Conservation (phyloP, 2,113 vertebrate species). For the Anthoscopus minutus region DNA sequence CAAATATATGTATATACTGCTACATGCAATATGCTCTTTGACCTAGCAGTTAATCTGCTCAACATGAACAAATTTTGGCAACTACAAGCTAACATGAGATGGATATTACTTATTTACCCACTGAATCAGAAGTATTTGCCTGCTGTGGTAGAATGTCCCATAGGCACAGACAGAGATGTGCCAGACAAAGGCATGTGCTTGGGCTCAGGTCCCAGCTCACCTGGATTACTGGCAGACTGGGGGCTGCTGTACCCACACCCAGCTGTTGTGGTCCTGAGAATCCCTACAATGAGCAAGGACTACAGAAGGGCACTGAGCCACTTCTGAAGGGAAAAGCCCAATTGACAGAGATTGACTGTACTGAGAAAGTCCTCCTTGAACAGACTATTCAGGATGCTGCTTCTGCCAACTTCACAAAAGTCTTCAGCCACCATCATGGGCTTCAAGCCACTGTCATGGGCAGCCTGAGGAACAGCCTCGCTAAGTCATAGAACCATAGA, state of each 20-base stretch:
- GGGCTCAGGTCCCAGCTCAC: not conserved
- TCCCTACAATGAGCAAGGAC: rapidly evolving
- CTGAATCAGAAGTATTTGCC: not conserved
- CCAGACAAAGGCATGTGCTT: not conserved
- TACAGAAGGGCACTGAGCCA: not conserved
- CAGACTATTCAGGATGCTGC: not conserved
- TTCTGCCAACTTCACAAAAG: not conserved
- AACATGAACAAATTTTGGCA: not conserved
- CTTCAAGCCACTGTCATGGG: not conserved
- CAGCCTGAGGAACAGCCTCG: rapidly evolving
- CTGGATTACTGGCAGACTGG: rapidly evolving
- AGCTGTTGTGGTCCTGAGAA: not conserved
- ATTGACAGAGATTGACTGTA: not conserved
- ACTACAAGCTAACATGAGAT: not conserved
- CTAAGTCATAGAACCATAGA: not conserved
- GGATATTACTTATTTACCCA: not conserved
- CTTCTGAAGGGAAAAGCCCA: not conserved
- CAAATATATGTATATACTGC: not conserved
- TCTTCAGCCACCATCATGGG: not conserved
- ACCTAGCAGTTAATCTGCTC: not conserved
- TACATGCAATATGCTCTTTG: not conserved
- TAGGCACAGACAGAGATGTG: not conserved
- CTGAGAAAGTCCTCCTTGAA: not conserved
- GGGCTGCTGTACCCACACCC: not conserved
- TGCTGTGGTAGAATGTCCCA: not conserved